Conservation (phyloP, 64 coral and sea anemone genomes). For the Stichodactyla helianthus region DNA sequence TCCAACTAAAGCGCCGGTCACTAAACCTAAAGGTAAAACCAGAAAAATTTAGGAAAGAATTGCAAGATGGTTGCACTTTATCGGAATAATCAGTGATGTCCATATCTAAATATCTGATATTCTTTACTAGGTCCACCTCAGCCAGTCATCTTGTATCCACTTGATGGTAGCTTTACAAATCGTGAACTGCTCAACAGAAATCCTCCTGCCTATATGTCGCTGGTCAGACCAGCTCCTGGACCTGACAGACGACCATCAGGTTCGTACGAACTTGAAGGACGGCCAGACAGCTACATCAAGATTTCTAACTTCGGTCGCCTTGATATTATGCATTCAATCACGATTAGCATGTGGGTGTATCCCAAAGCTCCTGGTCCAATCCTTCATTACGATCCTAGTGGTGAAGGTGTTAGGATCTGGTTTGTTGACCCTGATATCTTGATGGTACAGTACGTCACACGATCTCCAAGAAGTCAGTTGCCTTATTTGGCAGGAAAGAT, state of each 20-base stretch:
- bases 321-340: conserved; percentile 44
- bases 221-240: conserved; percentile 13
- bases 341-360: conserved; percentile 46
- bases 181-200: conserved; percentile 34
- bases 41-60: no score
- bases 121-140: background rate
- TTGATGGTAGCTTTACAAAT: conserved; percentile 20
- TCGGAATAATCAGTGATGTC: background rate
- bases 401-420: conserved; percentile 38
- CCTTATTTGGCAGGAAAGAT: conserved; percentile 49
- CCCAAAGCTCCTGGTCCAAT: conserved; percentile 53
- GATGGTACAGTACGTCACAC: conserved; percentile 41
- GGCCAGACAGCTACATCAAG: conserved; percentile 52
- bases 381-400: conserved; percentile 35
- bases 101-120: background rate
- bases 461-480: background rate
- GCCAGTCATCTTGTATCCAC: conserved; percentile 45
- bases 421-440: conserved; percentile 41
- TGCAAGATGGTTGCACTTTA: background rate
- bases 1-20: background rate
- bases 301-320: conserved; percentile 42
- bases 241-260: conserved; percentile 29
- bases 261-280: conserved; percentile 40
- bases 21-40: background rate
- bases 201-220: conserved; percentile 26